Base-by-base conservation (phyloP, 2,888 invertebrate species). In the Limnephilus lunatus region DNA sequence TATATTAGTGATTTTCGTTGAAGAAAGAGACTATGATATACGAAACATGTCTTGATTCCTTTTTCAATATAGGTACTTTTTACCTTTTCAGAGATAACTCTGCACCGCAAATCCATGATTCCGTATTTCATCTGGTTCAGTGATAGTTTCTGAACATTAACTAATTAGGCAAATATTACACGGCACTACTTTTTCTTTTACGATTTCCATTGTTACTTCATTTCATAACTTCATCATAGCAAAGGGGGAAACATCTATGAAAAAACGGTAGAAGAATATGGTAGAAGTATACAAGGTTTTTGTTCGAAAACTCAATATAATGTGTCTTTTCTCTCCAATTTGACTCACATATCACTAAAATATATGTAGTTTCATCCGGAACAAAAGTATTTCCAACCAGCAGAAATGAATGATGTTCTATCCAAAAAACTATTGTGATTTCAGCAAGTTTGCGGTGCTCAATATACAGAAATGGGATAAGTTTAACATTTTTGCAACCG, bases 361-460 rank as follows among this genome's bases (percentile, higher is more conserved):
- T 68, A 68, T 7, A 68, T n/a, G 25, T 68, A 68, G 68, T 68
- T 68, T 68, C 9, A 68, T 68, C 68, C 68, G 9, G 68, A 68
- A 25, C 68, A 68, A 68, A 68, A 68, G 68, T 68, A 25, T 68
- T 53, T n/a, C 68, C 25, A 7, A 68, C 25, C 68, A 25, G 68
- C n/a, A 25, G 25, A 68, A 68, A 68, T 89, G 81, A 89, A 89
- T 89, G 89, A 89, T 89, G 80, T 44, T 81, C 81, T 80, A 30
- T n/a, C 39, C 89, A 39, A 80, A 89, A 44, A 89, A 89, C 89
- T 89, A 89, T 89, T 89, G 89, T 89, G 44, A 89, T 89, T 89
- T 81, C 80, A 15, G 32, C 80, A 89, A 89, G 80, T 89, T 89
- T 81, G 32, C 39, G 81, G n/a, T 44, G 44, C 81, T 89, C 80